Evolutionary conservation across 2,113 vertebrate genomes (phyloP).

Genomic region (Naja naja): DNA sequence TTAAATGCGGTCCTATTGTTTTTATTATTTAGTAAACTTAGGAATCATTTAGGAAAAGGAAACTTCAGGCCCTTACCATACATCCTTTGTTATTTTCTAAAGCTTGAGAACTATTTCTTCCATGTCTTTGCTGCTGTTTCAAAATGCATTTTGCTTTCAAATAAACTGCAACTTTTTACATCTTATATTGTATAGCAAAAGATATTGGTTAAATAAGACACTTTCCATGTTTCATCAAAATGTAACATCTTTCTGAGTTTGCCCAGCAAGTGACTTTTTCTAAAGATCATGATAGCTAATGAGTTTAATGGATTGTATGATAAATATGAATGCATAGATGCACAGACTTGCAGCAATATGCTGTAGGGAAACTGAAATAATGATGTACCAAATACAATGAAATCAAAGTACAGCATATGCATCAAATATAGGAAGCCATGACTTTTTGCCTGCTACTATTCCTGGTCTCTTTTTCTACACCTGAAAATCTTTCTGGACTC

Average conservation of each 20-base stretch:
- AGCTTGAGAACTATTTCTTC: conserved; percentile 2
- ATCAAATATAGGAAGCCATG: background rate
- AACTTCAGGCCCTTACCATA: background rate
- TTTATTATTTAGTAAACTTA: background rate
- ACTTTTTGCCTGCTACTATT: background rate
- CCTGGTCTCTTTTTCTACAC: background rate
- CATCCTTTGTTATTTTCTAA: background rate
- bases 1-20: background rate
- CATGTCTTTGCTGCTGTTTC: background rate
- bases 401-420: background rate
- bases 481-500: background rate
- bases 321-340: background rate
- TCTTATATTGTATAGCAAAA: background rate
- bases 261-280: background rate
- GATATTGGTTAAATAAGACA: background rate
- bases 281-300: background rate
- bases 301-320: background rate
- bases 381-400: background rate
- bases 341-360: background rate
- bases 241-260: background rate
- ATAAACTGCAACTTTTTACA: background rate
- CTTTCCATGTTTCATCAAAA: background rate
- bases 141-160: conserved; percentile 1
- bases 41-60: background rate
- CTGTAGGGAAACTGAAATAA: background rate